Base-by-base conservation (phyloP, 2,888 invertebrate genomes). In the Eristalinus sepulchralis region DNA sequence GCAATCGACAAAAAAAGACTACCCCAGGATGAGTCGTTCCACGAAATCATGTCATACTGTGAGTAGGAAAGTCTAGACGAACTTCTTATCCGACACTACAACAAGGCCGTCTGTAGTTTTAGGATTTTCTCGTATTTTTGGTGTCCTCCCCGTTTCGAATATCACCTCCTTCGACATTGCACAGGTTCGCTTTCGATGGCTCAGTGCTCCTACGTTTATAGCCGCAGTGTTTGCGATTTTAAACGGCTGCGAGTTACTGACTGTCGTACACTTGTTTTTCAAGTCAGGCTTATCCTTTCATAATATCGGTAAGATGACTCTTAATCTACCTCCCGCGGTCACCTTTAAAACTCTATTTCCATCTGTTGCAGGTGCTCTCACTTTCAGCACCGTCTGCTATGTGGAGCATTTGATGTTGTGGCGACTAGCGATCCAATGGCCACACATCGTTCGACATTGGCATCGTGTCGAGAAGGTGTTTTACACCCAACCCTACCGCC, bases 371-470 rank as follows among this genome's bases (percentile, higher is more conserved):
- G 90, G 91, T 72, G 70, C 89, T 1, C 64, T 92, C 27, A 89
- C 90, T 0, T 88, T 92, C 9, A 91, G 89, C 72, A 75, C 88
- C n/a, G 90, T 90, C 9, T 92, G 91, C 33, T 68, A 92, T 71
- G 59, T 90, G 88, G 91, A 90, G 75, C 92, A 90, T 31, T 55
- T 92, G 6, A 90, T 88, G 88, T 90, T 92, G 60, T 92, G 92
- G 92, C 89, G 90, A 70, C 81, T 93, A 88, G 92, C 92, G 10
- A 88, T 83, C n/a, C 90, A 90, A 31, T 92, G 93, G 93, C 91
- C 90, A 27, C 80, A 78, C 13, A 89, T 92, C 5, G 91, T 92
- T 88, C 68, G 82, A 1, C 83, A 88, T 10, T 92, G 92, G 92
- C 85, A 89, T 11, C 88, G 89, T 13, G 90, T 90, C 10, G 93